Evolutionary conservation across 2,888 invertebrate genomes (phyloP), one percentile per base, ranked within the genome.

Genomic region (Chironomus riparius): DNA sequence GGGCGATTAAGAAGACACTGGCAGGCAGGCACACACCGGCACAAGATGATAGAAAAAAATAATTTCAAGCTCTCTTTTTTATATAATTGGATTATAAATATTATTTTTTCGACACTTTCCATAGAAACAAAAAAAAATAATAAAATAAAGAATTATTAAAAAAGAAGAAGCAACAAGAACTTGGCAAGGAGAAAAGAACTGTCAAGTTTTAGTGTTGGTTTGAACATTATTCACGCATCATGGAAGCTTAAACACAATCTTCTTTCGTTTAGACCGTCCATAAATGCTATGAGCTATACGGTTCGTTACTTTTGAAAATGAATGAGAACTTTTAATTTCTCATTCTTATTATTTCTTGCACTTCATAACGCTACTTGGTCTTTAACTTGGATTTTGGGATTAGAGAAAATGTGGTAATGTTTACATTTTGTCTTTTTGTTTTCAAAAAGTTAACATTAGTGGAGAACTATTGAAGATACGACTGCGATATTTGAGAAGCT

Each of bases 31-130:
- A 65, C 24, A 65, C 65, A 48, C 24, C 24, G 24, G 24, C 28
- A 18, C 15, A 21, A 18, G 21, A 21, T 12, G 22, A 62, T 21
- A 22, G 21, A 15, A 22, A 12, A 21, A 18, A 21, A 62, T 62
- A 6, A 62, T 38, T 38, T 38, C 38, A 38, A 38, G 38, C 38
- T 38, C 21, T 21, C 70, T 61, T 62, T 28, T 13, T 50, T 1
- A 22, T 68, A 68, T 74, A 74, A 74, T 74, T 74, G 74, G 74
- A 74, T 74, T 74, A 74, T 74, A 74, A 74, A 74, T 74, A 74
- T 74, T 74, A 74, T 65, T 74, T 68, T 62, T 47, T 68, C 74
- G 68, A 74, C 74, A 74, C 74, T 74, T 74, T 74, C 74, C 21
- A 65, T 12, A 18, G 28, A 47, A 68, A 65, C 13, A 22, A 21